These are phyloP conservation scores for Synanthedon tipuliformis DNA, from an alignment of 2,888 invertebrate species.

Conservation along the genomic window DNA sequence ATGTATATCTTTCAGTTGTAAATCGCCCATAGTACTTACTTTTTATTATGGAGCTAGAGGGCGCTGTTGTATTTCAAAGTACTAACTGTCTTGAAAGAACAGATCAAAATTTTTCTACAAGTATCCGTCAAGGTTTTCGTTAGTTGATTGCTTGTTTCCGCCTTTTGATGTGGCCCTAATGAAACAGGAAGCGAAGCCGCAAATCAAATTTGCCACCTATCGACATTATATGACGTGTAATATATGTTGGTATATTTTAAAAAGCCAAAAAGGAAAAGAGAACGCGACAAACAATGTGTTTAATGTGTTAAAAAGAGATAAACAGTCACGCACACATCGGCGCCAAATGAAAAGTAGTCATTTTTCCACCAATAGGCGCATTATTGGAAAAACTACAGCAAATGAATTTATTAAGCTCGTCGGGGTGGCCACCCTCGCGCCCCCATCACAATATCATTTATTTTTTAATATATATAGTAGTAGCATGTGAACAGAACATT, in stretches of 20 bases:
- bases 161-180: not conserved
- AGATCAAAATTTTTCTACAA: too few species aligned
- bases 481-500: not conserved
- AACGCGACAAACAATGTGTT: not conserved
- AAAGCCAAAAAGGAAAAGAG: not conserved
- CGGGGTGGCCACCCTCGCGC: conserved; percentile 16
- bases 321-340: conserved; percentile 28
- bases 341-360: conserved; percentile 56
- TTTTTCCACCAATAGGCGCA: conserved; percentile 66
- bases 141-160: too few species aligned
- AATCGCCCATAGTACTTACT: too few species aligned
- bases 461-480: not conserved
- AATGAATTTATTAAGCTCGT: conserved; percentile 62
- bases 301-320: conserved; percentile 41
- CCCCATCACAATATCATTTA: conserved; percentile 5
- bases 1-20: too few species aligned
- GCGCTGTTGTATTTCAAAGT: too few species aligned
- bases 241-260: not conserved
- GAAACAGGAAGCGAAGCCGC: not conserved
- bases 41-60: too few species aligned
- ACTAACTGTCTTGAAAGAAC: too few species aligned
- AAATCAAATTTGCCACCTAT: not conserved
- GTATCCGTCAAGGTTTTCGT: too few species aligned
- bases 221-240: not conserved
- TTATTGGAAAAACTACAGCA: conserved; percentile 67